phyloP scores from a whole-genome alignment of 2,888 invertebrate genomes.

The Brachylomia viminalis region DNA sequence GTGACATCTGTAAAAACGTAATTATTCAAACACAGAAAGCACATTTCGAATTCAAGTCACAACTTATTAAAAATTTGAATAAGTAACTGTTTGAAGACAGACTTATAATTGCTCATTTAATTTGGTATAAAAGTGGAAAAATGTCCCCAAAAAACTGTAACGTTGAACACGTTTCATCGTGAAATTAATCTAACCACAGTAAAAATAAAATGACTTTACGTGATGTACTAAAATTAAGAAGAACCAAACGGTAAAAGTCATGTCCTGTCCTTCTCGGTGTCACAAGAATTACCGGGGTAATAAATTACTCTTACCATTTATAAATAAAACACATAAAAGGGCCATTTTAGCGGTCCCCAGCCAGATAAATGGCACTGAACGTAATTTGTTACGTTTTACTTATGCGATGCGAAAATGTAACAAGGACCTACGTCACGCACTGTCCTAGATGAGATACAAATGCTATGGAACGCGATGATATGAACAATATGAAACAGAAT shows the following conservation, averaged over 20 bases:
- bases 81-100: conserved; percentile 1
- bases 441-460: conserved; percentile 4
- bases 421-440: not conserved
- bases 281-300: conserved; percentile 54
- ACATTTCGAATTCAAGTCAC: conserved; percentile 23
- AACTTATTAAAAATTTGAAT: conserved; percentile 7
- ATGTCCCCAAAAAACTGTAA: not conserved
- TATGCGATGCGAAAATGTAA: conserved; percentile 45
- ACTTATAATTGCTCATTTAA: conserved; percentile 9
- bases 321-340: conserved; percentile 69
- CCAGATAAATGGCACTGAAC: conserved; percentile 64
- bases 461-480: not conserved
- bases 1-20: not conserved
- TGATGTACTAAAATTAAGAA: conserved; percentile 31
- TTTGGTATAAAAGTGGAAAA: not conserved
- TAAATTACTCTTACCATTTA: conserved; percentile 65
- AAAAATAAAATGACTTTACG: conserved; percentile 1
- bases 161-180: not conserved
- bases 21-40: conserved; percentile 5
- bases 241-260: conserved; percentile 42
- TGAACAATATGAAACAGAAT: conserved; percentile 10
- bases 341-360: conserved; percentile 62
- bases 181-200: not conserved
- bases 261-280: conserved; percentile 22
- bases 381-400: conserved; percentile 67